Evolutionary conservation across 2,113 vertebrate species (phyloP).

Genomic region (Podarcis cretensis): DNA sequence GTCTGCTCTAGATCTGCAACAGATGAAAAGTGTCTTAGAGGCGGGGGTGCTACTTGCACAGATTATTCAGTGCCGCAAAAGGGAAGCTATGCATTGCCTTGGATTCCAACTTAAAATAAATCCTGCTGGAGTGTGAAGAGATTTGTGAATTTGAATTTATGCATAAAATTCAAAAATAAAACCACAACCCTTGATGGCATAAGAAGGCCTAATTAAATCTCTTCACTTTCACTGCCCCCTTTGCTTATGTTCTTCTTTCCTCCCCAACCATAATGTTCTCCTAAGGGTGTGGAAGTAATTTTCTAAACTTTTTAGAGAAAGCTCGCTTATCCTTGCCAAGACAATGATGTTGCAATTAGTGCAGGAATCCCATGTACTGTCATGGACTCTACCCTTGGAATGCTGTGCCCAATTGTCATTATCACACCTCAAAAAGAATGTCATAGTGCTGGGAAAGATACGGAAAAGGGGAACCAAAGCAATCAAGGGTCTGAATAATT

Average conservation of each 20-base stretch:
- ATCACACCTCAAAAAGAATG: too few species aligned
- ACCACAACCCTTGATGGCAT: constrained; percentile 37
- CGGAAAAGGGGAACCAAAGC: too few species aligned
- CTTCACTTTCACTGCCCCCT: constrained; percentile 52
- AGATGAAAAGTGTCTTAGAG: constrained; percentile 62
- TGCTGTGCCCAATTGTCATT: too few species aligned
- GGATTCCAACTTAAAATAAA: constrained; percentile 42
- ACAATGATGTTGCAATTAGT: not conserved
- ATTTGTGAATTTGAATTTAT: constrained; percentile 51
- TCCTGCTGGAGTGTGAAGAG: constrained; percentile 20
- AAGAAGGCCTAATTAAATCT: constrained; percentile 70
- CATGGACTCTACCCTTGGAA: not conserved
- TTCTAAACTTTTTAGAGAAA: constrained; percentile 28
- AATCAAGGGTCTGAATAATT: too few species aligned
- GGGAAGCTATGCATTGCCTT: constrained; percentile 4
- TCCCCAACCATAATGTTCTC: constrained; percentile 29
- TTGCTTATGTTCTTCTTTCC: not conserved
- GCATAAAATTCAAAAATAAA: constrained; percentile 57
- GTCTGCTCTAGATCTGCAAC: constrained; percentile 53
- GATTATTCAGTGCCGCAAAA: constrained; percentile 35
- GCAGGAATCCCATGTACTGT: not conserved
- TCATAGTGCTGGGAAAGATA: too few species aligned
- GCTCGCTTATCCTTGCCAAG: not conserved
- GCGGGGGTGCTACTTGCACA: constrained; percentile 37
- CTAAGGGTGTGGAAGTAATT: not conserved